These are phyloP conservation scores for Chrysomela aeneicollis DNA, from an alignment of 2,888 invertebrate species.

Conservation along the genomic window DNA sequence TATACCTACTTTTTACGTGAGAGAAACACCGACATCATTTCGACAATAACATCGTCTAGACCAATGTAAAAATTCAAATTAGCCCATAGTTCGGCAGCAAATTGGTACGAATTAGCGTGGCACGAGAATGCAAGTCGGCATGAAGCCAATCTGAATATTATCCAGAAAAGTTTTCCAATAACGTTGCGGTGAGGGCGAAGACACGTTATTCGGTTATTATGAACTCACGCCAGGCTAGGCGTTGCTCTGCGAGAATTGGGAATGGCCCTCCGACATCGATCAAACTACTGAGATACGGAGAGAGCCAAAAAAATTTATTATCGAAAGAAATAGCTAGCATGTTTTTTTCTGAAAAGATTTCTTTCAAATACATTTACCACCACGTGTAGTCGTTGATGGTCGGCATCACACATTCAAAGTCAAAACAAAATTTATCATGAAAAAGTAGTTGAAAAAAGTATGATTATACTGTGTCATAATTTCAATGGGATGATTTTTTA, in stretches of 20 bases:
- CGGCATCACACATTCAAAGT: no score
- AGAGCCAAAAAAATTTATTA: no score
- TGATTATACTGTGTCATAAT: no score
- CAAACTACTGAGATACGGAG: no score
- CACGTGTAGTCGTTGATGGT: no score
- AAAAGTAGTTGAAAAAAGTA: no score
- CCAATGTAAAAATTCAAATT: constrained; percentile 35
- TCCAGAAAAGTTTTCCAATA: constrained; percentile 28
- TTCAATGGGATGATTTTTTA: no score
- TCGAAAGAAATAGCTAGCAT: no score
- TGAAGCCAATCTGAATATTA: constrained; percentile 43
- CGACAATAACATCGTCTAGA: constrained; percentile 34
- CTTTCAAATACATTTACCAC: no score
- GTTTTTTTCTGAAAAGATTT: no score
- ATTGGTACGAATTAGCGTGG: constrained; percentile 37
- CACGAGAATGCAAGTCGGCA: constrained; percentile 43
- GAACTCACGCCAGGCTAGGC: constrained; percentile 30
- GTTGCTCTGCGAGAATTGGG: constrained; percentile 1
- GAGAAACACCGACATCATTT: constrained; percentile 6
- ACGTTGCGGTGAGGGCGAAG: constrained; percentile 10
- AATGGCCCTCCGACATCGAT: not conserved
- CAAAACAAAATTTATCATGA: no score
- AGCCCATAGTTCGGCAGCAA: constrained; percentile 29
- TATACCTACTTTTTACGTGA: not conserved
- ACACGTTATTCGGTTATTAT: constrained; percentile 34